phyloP scores from a whole-genome alignment of 2,797 vertebrate species.

The Pteronotus mesoamericanus region DNA sequence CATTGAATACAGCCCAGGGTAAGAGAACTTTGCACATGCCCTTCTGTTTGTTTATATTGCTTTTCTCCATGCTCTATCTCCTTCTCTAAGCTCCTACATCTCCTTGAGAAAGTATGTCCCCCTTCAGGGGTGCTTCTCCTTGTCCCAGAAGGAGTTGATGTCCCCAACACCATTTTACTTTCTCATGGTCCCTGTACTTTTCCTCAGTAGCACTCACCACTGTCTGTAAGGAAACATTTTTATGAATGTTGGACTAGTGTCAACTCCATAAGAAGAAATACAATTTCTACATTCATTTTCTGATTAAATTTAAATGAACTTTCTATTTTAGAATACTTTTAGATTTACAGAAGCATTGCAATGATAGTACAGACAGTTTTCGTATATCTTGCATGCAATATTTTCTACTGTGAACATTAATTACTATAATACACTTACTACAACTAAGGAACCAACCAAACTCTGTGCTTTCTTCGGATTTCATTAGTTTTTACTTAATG shows the following conservation, averaged over 20 bases:
- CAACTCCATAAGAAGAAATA: background rate
- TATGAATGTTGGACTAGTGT: background rate
- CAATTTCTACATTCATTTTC: background rate
- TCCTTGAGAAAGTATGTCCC: background rate
- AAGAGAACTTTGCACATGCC: background rate
- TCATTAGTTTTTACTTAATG: background rate
- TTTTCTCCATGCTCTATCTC: too few species aligned
- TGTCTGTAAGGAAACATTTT: background rate
- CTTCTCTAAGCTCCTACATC: background rate
- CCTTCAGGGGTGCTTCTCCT: background rate
- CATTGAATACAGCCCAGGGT: background rate
- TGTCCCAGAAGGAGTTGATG: too few species aligned
- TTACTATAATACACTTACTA: background rate
- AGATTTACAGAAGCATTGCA: background rate
- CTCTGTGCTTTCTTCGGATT: background rate
- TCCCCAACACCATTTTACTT: background rate
- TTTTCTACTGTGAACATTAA: background rate
- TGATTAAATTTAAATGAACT: background rate
- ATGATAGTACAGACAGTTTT: background rate
- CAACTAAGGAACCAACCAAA: background rate
- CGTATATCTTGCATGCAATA: background rate
- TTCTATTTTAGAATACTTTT: background rate
- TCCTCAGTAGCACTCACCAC: background rate
- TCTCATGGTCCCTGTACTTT: too few species aligned
- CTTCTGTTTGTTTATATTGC: background rate